Percentiles rank a stretch among this genome's conserved stretches.
Evolutionary conservation across 2,113 vertebrate species (phyloP).

Genomic region (human (Homo sapiens)): DNA sequence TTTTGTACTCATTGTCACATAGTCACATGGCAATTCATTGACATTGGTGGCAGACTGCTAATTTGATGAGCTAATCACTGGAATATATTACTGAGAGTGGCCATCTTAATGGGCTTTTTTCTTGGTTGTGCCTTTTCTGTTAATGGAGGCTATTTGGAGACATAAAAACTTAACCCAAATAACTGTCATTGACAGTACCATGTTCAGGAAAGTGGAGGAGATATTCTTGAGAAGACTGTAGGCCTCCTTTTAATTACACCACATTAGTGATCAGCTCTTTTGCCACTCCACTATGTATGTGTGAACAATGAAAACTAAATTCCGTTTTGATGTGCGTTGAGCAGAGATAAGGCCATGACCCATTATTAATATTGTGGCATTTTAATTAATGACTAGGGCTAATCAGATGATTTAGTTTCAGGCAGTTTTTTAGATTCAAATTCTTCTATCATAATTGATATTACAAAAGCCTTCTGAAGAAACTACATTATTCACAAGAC

Average conservation of each 20-base stretch:
- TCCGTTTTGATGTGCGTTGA: neutral
- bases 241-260: neutral
- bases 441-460: neutral
- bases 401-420: neutral
- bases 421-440: constrained; percentile 32
- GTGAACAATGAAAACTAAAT: neutral
- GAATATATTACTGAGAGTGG: neutral
- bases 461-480: neutral
- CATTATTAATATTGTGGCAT: neutral
- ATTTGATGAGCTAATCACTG: neutral
- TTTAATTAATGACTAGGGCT: neutral
- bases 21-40: neutral
- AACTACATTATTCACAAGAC: neutral
- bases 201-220: neutral
- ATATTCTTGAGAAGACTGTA: neutral
- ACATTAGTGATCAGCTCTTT: neutral
- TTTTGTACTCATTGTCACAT: neutral
- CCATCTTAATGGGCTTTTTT: neutral
- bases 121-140: neutral
- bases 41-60: neutral
- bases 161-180: neutral
- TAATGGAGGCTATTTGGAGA: neutral
- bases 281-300: neutral
- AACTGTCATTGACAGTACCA: neutral
- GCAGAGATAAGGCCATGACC: neutral